Evolutionary conservation across 2,797 vertebrate genomes (phyloP), one percentile per base, ranked within the genome.

Genomic region (Semaprochilodus insignis): DNA sequence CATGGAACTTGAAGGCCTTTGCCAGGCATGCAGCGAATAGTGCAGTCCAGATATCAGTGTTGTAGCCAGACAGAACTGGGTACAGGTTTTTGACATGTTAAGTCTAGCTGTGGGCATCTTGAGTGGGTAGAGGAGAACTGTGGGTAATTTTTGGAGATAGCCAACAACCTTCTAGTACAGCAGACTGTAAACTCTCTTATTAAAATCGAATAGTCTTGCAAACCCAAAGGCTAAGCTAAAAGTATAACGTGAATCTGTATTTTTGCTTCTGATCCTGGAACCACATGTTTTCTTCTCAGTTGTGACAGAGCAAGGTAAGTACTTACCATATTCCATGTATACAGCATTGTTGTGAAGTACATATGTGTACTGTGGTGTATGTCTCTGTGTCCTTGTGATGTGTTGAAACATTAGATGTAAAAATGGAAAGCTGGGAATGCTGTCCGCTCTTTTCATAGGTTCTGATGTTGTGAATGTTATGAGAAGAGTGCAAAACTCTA

Each of bases 301-400:
- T 70, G 97, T 7, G 96, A 96, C 87, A 97, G 96, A 77, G 13
- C 94, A 96, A 97, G 97, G 97, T 98, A 98, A 98, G 97, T 86
- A 60, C 59, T 71, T 65, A 34, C 55, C 44, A 25, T 70, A 21
- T 69, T 34, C 80, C 55, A 60, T 27, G 6, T 79, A n/a, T 63
- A 57, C 13, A 31, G 10, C n/a, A 7, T 54, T 60, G 36, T 80
- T 70, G 48, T 81, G 6, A 67, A 75, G 59, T 59, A 59, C 63
- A 54, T 17, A 16, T 78, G 27, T 77, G 78, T 74, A n/a, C 4
- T 23, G 60, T 78, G 80, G 34, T 48, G 16, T 67, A 25, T 48
- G 2, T 74, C 31, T 74, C 27, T n/a, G 69, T 40, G 31, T 73
- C 21, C 7, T 63, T 51, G 77, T 44, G 31, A 84, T 83, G 75